Conservation (phyloP, 64 coral and sea anemone species). For the Pocillopora verrucosa region DNA sequence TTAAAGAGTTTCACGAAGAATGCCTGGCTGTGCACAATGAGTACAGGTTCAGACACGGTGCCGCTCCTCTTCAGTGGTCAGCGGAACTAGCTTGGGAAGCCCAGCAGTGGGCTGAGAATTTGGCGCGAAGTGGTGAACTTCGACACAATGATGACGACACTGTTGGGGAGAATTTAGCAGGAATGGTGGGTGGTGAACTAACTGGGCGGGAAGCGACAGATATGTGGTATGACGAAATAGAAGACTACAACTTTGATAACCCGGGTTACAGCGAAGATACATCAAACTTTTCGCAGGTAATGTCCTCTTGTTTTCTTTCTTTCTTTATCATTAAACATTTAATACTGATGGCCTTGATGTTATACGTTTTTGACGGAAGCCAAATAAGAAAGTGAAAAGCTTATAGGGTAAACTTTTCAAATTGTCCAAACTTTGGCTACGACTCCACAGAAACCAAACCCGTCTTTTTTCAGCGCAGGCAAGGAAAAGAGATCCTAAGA, state of each 20-base stretch:
- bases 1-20: slow-evolving; percentile 96
- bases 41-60: slow-evolving; percentile 84
- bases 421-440: too few species aligned
- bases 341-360: background rate
- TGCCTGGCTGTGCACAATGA: slow-evolving; percentile 85
- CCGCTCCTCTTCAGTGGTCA: slow-evolving; percentile 87
- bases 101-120: slow-evolving; percentile 91
- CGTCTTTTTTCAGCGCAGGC: too few species aligned
- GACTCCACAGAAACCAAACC: too few species aligned
- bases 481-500: too few species aligned
- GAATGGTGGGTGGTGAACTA: slow-evolving; percentile 81
- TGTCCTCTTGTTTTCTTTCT: background rate
- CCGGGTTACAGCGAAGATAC: slow-evolving; percentile 86
- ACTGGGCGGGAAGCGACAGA: slow-evolving; percentile 79
- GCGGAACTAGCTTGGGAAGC: slow-evolving; percentile 83
- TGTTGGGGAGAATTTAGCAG: slow-evolving; percentile 94
- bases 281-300: slow-evolving; percentile 94
- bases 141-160: slow-evolving; percentile 86
- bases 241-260: slow-evolving; percentile 81
- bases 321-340: background rate
- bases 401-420: too few species aligned
- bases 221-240: slow-evolving; percentile 98
- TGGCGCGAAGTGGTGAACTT: slow-evolving; percentile 69
- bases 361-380: too few species aligned
- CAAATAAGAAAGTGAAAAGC: too few species aligned